These are phyloP conservation scores for Sarcophilus harrisii DNA, from an alignment of 2,797 vertebrate species.

Conservation along the genomic window DNA sequence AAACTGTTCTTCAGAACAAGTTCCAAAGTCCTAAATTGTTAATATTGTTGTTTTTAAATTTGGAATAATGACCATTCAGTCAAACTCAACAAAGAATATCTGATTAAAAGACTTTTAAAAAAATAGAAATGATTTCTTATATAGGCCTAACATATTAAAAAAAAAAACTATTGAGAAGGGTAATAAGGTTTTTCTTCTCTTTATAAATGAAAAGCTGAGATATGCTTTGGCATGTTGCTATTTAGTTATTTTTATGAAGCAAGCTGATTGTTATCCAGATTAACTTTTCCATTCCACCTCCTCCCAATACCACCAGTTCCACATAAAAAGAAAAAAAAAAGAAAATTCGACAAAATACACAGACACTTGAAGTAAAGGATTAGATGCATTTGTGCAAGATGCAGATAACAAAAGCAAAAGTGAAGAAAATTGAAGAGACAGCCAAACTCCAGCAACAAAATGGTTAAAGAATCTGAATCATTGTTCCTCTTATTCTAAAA, in stretches of 20 bases:
- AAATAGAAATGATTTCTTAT: not conserved
- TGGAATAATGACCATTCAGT: not conserved
- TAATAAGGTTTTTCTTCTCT: not conserved
- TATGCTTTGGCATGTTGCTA: slow-evolving; percentile 54
- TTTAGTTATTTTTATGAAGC: slow-evolving; percentile 69
- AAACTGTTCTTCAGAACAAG: not conserved
- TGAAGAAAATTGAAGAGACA: slow-evolving; percentile 94
- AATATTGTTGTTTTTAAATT: not conserved
- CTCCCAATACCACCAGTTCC: slow-evolving; percentile 76
- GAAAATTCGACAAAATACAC: slow-evolving; percentile 82
- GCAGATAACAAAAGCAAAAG: slow-evolving; percentile 89
- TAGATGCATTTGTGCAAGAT: slow-evolving; percentile 87
- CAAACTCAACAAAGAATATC: not conserved
- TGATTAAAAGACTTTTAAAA: not conserved
- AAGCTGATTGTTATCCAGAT: slow-evolving; percentile 76
- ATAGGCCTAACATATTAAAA: not conserved
- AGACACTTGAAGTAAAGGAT: slow-evolving; percentile 85
- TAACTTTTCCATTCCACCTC: slow-evolving; percentile 80
- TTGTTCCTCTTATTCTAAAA: slow-evolving; percentile 87
- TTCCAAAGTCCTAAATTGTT: not conserved
- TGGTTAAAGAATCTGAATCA: slow-evolving; percentile 88
- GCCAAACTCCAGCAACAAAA: slow-evolving; percentile 89
- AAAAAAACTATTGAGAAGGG: not conserved
- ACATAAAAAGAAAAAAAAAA: slow-evolving; percentile 59
- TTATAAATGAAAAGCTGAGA: slow-evolving; percentile 66